A percentile compares a stretch with the other conserved stretches of the same genome.
phyloP scores from a whole-genome alignment of 1,140 invertebrate genomes.

The Scaptodrosophila lebanonensis region DNA sequence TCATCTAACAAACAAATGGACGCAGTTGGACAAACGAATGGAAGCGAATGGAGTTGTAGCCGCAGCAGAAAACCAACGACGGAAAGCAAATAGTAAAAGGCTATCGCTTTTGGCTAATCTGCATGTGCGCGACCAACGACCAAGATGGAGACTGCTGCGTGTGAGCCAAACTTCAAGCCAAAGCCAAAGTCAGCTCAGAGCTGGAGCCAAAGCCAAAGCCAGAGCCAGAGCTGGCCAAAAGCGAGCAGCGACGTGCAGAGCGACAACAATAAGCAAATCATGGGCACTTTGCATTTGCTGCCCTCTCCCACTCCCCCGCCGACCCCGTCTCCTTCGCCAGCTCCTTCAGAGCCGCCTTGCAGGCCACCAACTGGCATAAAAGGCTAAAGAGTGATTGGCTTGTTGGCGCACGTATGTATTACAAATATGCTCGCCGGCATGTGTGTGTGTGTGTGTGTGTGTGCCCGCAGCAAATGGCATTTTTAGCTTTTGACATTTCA shows the following conservation, averaged over 20 bases:
- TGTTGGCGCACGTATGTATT: neutral
- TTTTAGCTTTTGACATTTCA: constrained; percentile 75
- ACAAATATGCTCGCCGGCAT: too few relatives aligned
- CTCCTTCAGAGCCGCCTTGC: neutral
- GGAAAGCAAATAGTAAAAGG: constrained; percentile 43
- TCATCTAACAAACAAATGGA: constrained; percentile 56
- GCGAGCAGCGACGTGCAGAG: constrained; percentile 31
- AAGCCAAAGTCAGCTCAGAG: constrained; percentile 4
- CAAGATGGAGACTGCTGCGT: constrained; percentile 3
- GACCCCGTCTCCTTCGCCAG: neutral
- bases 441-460: constrained; percentile 4
- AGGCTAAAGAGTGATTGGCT: constrained; percentile 49
- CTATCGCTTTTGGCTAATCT: constrained; percentile 70
- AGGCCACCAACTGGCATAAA: constrained; percentile 30
- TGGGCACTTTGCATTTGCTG: constrained; percentile 58
- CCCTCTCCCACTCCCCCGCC: constrained; percentile 1
- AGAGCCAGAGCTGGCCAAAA: neutral
- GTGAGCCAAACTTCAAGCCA: constrained; percentile 12
- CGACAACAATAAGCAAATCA: constrained; percentile 73
- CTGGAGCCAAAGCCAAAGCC: constrained; percentile 3
- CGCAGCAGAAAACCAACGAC: constrained; percentile 14
- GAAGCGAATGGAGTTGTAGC: constrained; percentile 41
- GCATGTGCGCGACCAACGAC: constrained; percentile 47
- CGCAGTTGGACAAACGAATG: neutral
- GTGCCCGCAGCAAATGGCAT: constrained; percentile 51